Percentiles rank a stretch among this genome's conserved stretches.
Evolutionary conservation across 2,797 vertebrate genomes (phyloP).

Genomic region (Megaceryle alcyon): DNA sequence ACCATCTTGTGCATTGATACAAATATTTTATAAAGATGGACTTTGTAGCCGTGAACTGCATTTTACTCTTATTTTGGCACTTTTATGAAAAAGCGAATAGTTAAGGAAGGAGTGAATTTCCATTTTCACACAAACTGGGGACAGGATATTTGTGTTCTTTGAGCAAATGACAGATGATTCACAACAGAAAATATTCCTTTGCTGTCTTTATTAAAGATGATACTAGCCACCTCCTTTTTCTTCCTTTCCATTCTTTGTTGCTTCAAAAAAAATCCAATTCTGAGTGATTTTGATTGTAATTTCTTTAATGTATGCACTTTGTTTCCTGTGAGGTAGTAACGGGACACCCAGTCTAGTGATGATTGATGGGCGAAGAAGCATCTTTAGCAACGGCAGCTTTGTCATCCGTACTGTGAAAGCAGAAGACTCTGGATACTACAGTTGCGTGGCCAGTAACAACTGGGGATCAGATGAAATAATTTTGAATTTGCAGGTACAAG

Average conservation of each 20-base stretch:
- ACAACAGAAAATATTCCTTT: background rate
- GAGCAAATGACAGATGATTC: background rate
- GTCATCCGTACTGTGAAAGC: conserved; percentile 97
- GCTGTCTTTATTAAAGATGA: background rate
- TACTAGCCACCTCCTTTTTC: background rate
- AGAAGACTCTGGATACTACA: conserved; percentile 98
- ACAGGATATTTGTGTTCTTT: background rate
- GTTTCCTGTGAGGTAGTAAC: conserved; percentile 91
- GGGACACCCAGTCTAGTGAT: conserved; percentile 93
- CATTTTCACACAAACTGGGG: background rate
- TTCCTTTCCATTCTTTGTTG: background rate
- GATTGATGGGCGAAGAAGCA: conserved; percentile 91
- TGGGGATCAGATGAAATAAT: conserved; percentile 98
- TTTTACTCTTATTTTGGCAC: background rate
- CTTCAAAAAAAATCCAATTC: conserved; percentile 25
- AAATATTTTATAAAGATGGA: background rate
- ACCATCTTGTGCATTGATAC: background rate
- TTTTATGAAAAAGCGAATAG: background rate
- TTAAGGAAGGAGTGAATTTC: background rate
- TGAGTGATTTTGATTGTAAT: conserved; percentile 81
- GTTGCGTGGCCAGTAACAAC: conserved; percentile 94
- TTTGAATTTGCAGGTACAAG: conserved; percentile 97
- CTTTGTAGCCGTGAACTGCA: background rate
- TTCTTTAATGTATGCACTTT: conserved; percentile 84
- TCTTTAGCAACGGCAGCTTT: conserved; percentile 95